phyloP scores from a whole-genome alignment of 2,113 vertebrate genomes.

The Ia io region DNA sequence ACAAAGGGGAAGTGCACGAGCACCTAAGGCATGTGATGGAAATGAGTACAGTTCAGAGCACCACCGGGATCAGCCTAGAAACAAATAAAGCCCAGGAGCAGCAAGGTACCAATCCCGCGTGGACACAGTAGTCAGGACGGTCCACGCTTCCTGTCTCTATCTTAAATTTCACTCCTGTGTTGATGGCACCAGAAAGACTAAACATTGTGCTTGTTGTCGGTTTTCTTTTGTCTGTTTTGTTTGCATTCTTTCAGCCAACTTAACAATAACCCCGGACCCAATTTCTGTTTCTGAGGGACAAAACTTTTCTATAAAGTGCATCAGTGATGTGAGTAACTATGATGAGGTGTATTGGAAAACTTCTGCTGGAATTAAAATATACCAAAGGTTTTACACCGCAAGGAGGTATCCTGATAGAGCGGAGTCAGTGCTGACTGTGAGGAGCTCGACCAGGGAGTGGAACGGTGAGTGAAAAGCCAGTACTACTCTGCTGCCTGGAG shows the following conservation, averaged over 20 bases:
- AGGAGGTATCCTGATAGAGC: neutral
- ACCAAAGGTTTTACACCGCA: constrained; percentile 50
- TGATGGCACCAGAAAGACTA: constrained; percentile 42
- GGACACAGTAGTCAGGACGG: constrained; percentile 31
- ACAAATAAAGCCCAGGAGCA: constrained; percentile 66
- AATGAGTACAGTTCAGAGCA: constrained; percentile 73
- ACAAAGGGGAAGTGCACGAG: constrained; percentile 53
- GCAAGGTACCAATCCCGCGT: constrained; percentile 54
- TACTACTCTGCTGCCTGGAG: neutral
- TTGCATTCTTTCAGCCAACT: constrained; percentile 72
- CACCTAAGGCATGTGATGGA: constrained; percentile 61
- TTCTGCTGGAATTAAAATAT: constrained; percentile 64
- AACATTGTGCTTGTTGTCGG: constrained; percentile 42
- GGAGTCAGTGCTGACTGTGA: constrained; percentile 68
- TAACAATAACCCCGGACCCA: constrained; percentile 69
- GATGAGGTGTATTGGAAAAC: constrained; percentile 81
- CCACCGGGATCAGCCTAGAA: constrained; percentile 69
- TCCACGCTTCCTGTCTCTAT: constrained; percentile 32
- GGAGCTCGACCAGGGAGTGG: constrained; percentile 71
- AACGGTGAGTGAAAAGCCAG: constrained; percentile 73
- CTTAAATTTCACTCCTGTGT: constrained; percentile 16
- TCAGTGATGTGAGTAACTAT: constrained; percentile 76
- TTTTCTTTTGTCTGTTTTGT: constrained; percentile 67
- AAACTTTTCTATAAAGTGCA: constrained; percentile 72
- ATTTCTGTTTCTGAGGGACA: constrained; percentile 77